Evolutionary conservation across 2,888 invertebrate genomes (phyloP), one percentile per base, ranked within the genome.

Genomic region (Anticlea derivata): DNA sequence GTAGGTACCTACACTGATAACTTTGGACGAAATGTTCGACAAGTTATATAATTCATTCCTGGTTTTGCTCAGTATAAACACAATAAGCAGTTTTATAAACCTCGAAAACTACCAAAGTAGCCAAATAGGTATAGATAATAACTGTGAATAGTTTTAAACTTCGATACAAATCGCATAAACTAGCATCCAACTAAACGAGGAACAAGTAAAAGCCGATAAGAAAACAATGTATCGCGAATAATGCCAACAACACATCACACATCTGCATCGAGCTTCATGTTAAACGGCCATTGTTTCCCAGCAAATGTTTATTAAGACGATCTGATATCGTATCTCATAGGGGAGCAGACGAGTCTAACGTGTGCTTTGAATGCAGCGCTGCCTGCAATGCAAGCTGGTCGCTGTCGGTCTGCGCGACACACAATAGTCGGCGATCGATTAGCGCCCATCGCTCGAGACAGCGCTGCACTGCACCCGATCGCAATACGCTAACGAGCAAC

Each of bases 261-360:
- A 75, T 73, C 73, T 70, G 65, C 61, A 65, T 59, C 59, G 60
- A 58, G 62, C 59, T 63, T 72, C 70, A 83, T 83, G 83, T 79
- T 83, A 81, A 80, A 78, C 78, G 80, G 59, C 73, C 75, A 83
- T 89, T 89, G 88, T 89, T 83, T 84, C 78, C 80, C 66, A 68
- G 73, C 80, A 69, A 85, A 85, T 87, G 88, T 87, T 87, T 87
- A 88, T 86, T 88, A 89, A 88, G 89, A 86, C 81, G 80, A 89
- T 89, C 88, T 77, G 88, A 89, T 89, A 88, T 62, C 77, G 71
- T 81, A 83, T 84, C 82, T 77, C 80, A 71, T 81, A 78, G 80
- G 79, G 82, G 81, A 77, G 75, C 75, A 71, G 78, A 69, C 80
- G 76, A 77, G 76, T 77, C 81, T 78, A 81, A 80, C 85, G 86